Base-by-base conservation (phyloP, 2,888 invertebrate genomes). In the Cyaniris semiargus region DNA sequence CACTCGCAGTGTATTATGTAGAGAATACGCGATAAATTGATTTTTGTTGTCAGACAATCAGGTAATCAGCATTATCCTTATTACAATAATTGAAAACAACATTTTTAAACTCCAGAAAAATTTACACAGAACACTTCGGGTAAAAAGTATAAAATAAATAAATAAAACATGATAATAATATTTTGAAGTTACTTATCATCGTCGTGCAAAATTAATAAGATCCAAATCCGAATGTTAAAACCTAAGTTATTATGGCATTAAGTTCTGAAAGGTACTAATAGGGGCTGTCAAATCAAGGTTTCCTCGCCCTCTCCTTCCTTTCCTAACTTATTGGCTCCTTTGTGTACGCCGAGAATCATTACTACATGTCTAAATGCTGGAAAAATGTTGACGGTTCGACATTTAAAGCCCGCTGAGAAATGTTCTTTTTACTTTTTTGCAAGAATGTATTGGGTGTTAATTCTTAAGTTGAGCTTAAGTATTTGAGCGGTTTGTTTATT, bases 201-300 rank as follows among this genome's bases (percentile, higher is more conserved):
- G 27, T 23, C 66, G 15, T 18, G 1, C 66, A 66, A 66, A 18
- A 66, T 31, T 31, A 66, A 66, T 66, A 66, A 31, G 15, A 23
- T 13, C 66, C 15, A 66, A 60, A 66, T 44, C 5, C 44, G 6
- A 38, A 44, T 21, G 44, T 72, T 71, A 4, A 21, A 44, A 10
- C 21, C 44, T 72, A 74, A 74, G 18, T 74, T 74, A 74, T 74
- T 72, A 72, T 6, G 48, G 44, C 72, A 23, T 53, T 74, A 44
- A 48, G 27, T 27, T 74, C 23, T 27, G 74, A 74, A 21, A 74
- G 75, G 66, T 66, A 34, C 44, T 75, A 75, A 74, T 74, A 44
- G 3, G 15, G 3, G 1, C 44, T 48, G 74, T 74, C 74, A 74
- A 53, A 74, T 48, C 27, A 74, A 48, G 74, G 48, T 48, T 48